Evolutionary conservation across 2,113 vertebrate species (phyloP).

Genomic region (Mobula birostris): DNA sequence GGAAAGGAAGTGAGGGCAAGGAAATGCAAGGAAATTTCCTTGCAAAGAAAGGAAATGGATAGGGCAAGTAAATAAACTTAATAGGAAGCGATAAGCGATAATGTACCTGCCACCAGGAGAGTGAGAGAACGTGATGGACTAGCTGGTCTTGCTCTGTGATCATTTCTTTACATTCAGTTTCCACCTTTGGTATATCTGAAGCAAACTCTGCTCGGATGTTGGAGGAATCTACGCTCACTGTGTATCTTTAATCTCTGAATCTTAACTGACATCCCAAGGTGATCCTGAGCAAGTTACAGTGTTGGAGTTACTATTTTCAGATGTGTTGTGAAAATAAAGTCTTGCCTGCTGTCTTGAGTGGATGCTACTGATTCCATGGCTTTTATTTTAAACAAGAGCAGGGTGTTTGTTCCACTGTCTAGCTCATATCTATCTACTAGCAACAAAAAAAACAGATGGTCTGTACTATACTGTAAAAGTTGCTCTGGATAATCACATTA

Average conservation of each 20-base stretch:
- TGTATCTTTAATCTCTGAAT: background rate
- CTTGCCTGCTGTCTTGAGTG: background rate
- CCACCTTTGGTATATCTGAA: no score
- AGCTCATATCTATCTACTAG: background rate
- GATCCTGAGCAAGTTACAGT: background rate
- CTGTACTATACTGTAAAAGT: background rate
- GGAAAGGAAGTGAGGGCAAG: background rate
- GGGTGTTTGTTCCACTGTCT: background rate
- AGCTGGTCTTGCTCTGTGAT: background rate
- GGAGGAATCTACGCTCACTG: no score
- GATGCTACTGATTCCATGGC: background rate
- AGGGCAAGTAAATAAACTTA: no score
- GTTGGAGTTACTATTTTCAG: background rate
- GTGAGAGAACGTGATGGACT: background rate
- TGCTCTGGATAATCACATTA: background rate
- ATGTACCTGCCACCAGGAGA: background rate
- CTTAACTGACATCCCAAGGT: background rate
- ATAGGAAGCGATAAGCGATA: background rate
- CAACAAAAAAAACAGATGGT: background rate
- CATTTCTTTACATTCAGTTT: background rate
- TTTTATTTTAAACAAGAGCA: background rate
- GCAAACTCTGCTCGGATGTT: background rate
- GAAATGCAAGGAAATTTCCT: no score
- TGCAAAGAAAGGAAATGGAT: no score
- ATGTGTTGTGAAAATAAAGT: background rate